Conservation (phyloP, 2,113 vertebrate genomes). For the Mirounga angustirostris region DNA sequence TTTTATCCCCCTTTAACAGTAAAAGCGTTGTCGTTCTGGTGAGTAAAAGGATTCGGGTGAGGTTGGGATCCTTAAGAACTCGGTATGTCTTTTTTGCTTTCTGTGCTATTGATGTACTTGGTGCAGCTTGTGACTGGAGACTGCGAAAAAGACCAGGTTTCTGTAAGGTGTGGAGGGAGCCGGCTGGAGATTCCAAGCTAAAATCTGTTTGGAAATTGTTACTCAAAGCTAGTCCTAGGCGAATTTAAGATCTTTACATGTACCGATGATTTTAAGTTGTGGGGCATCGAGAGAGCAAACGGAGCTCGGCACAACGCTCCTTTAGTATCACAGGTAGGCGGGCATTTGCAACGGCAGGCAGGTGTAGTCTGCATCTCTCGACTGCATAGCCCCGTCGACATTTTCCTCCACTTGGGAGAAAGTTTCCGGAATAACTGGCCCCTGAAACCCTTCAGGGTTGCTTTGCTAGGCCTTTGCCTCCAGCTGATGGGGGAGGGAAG, state of each 20-base stretch:
- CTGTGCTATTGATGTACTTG: constrained; percentile 53
- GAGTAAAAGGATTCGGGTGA: not conserved
- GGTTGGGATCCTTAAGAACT: constrained; percentile 1
- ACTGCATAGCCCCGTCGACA: not conserved
- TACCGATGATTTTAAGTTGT: constrained; percentile 23
- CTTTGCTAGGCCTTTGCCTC: constrained; percentile 6
- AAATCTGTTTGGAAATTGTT: constrained; percentile 53
- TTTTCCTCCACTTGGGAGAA: not conserved
- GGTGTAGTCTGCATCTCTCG: constrained; percentile 26
- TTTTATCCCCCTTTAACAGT: constrained; percentile 40
- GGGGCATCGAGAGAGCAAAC: not conserved
- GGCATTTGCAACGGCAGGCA: not conserved
- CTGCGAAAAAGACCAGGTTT: not conserved
- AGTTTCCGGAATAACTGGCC: constrained; percentile 34
- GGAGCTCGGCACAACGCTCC: not conserved
- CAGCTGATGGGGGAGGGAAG: not conserved
- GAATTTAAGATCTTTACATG: constrained; percentile 52
- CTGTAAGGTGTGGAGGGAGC: constrained; percentile 9
- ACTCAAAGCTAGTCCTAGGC: constrained; percentile 12
- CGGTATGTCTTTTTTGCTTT: constrained; percentile 50
- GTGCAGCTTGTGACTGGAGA: constrained; percentile 27
- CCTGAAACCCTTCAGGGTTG: constrained; percentile 33
- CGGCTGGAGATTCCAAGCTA: not conserved
- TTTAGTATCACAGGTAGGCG: not conserved
- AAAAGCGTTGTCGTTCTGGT: constrained; percentile 13